Conservation (phyloP, 2,888 invertebrate genomes). For the Ceratothoa steindachneri region DNA sequence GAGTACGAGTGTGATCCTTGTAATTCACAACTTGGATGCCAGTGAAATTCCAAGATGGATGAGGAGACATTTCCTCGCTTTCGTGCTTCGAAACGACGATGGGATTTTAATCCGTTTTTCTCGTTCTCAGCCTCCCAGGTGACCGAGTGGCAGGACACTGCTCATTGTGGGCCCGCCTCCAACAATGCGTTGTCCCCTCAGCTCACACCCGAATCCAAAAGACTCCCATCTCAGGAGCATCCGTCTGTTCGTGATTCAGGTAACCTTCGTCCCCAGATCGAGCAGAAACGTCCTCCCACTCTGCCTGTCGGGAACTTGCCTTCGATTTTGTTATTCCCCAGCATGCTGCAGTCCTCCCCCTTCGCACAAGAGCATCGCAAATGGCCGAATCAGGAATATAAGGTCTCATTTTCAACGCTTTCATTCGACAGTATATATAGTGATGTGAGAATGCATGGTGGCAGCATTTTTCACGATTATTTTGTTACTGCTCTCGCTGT, state of each 20-base stretch:
- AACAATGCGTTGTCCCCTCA: not conserved
- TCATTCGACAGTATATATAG: not conserved
- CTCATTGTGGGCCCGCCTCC: not conserved
- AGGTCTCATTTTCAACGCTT: not conserved
- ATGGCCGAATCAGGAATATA: not conserved
- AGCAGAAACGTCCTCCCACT: not conserved
- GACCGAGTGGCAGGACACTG: not conserved
- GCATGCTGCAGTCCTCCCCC: not conserved
- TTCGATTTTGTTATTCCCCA: not conserved
- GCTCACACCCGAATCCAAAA: not conserved
- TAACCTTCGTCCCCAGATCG: not conserved
- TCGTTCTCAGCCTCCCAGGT: not conserved
- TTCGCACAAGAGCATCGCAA: not conserved
- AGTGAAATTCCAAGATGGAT: too few relatives aligned
- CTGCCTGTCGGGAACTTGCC: not conserved
- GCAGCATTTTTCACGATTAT: not conserved
- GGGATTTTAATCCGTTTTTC: too few relatives aligned
- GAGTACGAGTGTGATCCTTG: too few relatives aligned
- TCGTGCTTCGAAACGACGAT: too few relatives aligned
- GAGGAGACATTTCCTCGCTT: too few relatives aligned
- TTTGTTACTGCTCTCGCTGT: not conserved
- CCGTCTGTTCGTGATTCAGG: constrained; percentile 3
- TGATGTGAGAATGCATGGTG: not conserved
- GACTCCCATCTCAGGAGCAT: not conserved
- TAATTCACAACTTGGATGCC: too few relatives aligned